Conservation (phyloP, 2,888 invertebrate species). For the Catocala nupta region DNA sequence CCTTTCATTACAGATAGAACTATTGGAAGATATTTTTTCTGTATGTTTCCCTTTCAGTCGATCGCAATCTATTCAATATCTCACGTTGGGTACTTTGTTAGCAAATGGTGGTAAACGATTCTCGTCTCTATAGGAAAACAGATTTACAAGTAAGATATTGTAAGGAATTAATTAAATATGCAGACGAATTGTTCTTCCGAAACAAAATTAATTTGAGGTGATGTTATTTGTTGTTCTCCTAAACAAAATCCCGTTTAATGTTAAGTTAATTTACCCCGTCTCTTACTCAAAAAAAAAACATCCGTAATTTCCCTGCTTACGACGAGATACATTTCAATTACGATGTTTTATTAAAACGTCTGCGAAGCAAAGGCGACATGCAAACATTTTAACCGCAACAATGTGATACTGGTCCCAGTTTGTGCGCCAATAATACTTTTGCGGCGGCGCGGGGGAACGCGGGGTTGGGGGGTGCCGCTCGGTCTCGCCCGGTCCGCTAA, state of each 20-base stretch:
- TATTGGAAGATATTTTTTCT: neutral
- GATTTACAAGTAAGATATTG: no score
- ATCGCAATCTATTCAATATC: conserved; percentile 1
- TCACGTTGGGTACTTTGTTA: neutral
- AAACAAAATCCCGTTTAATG: no score
- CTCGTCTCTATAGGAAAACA: no score
- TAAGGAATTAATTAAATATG: no score
- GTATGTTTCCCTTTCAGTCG: neutral
- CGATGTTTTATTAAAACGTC: conserved; percentile 28
- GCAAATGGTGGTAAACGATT: no score
- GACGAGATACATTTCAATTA: neutral
- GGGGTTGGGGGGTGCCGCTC: conserved; percentile 49
- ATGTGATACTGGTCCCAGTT: conserved; percentile 64
- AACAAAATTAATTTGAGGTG: conserved; percentile 7
- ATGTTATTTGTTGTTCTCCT: neutral
- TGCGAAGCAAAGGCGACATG: conserved; percentile 10
- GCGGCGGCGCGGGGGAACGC: conserved; percentile 57
- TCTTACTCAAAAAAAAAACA: conserved; percentile 6
- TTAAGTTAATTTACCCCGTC: neutral
- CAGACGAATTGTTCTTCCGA: neutral
- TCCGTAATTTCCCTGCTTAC: neutral
- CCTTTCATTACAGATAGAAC: neutral
- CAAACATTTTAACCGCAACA: conserved; percentile 40
- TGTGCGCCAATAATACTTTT: conserved; percentile 73
- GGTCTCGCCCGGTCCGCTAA: conserved; percentile 50